A percentile compares a stretch with the other conserved stretches of the same genome.
These are phyloP conservation scores for Chydorus sphaericus DNA, from an alignment of 2,888 invertebrate genomes.

Conservation along the genomic window DNA sequence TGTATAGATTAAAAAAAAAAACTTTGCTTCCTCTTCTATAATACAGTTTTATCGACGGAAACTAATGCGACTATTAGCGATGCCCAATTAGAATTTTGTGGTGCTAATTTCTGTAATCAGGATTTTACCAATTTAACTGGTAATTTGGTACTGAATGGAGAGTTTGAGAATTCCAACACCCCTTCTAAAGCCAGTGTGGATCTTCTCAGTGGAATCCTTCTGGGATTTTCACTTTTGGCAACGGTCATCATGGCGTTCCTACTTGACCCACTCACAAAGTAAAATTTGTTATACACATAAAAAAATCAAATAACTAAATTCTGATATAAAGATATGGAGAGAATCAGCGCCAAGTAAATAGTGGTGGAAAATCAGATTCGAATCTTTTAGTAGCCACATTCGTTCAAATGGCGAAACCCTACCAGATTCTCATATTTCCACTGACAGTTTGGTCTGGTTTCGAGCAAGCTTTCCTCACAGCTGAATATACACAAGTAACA, in stretches of 20 bases:
- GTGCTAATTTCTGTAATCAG: constrained; percentile 34
- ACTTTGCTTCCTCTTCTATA: no score
- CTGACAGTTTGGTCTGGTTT: constrained; percentile 93
- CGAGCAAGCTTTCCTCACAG: constrained; percentile 92
- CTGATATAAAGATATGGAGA: constrained; percentile 63
- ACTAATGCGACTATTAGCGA: constrained; percentile 27
- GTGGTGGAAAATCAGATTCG: constrained; percentile 55
- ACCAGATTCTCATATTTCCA: constrained; percentile 83
- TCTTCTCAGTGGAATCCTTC: constrained; percentile 55
- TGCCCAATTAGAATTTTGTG: constrained; percentile 41
- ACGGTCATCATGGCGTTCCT: constrained; percentile 72
- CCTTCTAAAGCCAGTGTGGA: constrained; percentile 34
- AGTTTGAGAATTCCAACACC: not conserved
- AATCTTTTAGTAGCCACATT: constrained; percentile 75
- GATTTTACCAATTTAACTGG: constrained; percentile 2
- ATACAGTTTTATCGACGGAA: constrained; percentile 29
- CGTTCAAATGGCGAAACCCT: constrained; percentile 75
- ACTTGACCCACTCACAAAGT: constrained; percentile 80
- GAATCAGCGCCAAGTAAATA: constrained; percentile 58
- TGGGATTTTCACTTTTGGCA: constrained; percentile 70
- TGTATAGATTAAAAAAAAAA: constrained; percentile 11
- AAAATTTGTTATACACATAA: no score
- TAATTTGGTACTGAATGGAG: no score
- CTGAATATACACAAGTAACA: constrained; percentile 39
- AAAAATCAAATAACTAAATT: no score